phyloP scores from a whole-genome alignment of 2,113 vertebrate species.

The Hypocryptadius cinnamomeus region DNA sequence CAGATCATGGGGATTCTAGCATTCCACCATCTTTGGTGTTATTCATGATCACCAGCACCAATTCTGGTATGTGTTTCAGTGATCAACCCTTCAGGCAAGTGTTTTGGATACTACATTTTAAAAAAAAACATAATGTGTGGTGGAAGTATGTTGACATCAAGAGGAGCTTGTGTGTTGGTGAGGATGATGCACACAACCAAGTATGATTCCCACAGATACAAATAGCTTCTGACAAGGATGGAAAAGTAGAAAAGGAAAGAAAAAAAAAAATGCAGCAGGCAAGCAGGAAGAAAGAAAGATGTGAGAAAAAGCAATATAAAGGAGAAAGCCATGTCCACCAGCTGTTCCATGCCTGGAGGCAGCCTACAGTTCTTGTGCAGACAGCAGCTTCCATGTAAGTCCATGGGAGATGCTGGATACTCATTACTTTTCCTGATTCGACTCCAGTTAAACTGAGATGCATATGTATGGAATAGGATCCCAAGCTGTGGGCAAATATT shows the following conservation, averaged over 20 bases:
- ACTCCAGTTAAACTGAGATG: not conserved
- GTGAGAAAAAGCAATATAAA: not conserved
- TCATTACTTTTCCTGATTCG: not conserved
- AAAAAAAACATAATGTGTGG: not conserved
- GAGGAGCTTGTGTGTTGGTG: not conserved
- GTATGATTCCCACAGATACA: not conserved
- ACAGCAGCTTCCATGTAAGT: not conserved
- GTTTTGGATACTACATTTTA: not conserved
- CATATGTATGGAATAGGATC: not conserved
- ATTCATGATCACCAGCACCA: not conserved
- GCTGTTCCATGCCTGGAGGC: not conserved
- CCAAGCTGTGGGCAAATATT: not conserved
- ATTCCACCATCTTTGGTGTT: not conserved
- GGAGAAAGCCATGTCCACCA: not conserved
- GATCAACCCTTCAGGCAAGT: not conserved
- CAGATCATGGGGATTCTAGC: fast-evolving
- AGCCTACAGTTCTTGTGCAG: not conserved
- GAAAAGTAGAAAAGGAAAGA: not conserved
- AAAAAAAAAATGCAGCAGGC: not conserved
- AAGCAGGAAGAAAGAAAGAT: not conserved
- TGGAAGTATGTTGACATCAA: not conserved
- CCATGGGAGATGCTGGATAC: not conserved
- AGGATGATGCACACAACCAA: not conserved
- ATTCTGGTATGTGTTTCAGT: not conserved
- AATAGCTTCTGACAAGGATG: not conserved